A percentile compares a stretch with the other conserved stretches of the same genome.
Conservation (phyloP, 2,113 vertebrate genomes). For the Psilopogon haemacephalus region DNA sequence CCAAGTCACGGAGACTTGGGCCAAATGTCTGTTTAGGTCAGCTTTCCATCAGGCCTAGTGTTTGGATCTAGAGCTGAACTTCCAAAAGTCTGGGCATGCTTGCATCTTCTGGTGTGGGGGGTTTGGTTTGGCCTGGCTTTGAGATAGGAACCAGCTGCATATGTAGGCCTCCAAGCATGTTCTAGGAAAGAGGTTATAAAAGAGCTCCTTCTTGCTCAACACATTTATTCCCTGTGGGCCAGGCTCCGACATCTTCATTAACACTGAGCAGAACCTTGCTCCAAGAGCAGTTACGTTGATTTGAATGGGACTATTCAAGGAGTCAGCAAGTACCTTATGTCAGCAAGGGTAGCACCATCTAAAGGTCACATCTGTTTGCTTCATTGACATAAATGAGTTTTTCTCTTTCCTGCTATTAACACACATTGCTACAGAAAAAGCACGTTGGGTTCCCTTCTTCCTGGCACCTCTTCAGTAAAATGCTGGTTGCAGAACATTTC, state of each 20-base stretch:
- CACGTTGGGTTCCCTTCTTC: not conserved
- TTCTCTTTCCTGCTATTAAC: conserved; percentile 5
- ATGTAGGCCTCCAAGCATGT: conserved; percentile 39
- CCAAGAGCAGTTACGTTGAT: not conserved
- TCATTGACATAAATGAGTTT: not conserved
- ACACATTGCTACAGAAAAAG: not conserved
- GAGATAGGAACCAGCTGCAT: conserved; percentile 63
- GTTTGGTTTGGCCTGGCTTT: conserved; percentile 38
- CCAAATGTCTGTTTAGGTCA: conserved; percentile 11
- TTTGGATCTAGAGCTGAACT: conserved; percentile 18
- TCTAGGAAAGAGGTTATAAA: conserved; percentile 62
- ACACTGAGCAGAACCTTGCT: conserved; percentile 15
- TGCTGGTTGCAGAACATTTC: not conserved
- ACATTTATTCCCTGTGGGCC: not conserved
- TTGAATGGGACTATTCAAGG: conserved; percentile 37
- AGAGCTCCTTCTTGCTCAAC: conserved; percentile 56
- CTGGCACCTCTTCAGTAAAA: conserved; percentile 19
- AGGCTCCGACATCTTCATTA: conserved; percentile 48
- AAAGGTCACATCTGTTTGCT: conserved; percentile 32
- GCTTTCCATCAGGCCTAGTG: not conserved
- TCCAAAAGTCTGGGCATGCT: conserved; percentile 14
- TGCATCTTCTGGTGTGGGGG: conserved; percentile 22
- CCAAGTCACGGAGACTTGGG: not conserved
- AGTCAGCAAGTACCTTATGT: conserved; percentile 25
- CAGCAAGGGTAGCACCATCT: conserved; percentile 33